Base-by-base conservation (phyloP, 2,797 vertebrate genomes). In the Argyrosomus regius region DNA sequence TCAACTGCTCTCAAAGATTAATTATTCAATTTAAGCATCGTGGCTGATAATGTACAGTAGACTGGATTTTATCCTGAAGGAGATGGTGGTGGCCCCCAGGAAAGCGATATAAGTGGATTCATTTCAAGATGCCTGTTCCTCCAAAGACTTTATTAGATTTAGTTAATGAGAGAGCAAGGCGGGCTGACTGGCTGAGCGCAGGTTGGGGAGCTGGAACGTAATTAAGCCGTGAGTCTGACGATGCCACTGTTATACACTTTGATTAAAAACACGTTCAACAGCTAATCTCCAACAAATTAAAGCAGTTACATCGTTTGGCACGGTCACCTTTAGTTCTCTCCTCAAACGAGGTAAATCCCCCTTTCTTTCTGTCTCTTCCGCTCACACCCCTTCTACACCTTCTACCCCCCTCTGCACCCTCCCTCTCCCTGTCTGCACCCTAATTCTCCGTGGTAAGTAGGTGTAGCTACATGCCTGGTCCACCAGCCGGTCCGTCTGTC, bases 111-210 rank as follows among this genome's bases (percentile, higher is more conserved):
- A 93, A 95, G 89, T 91, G 91, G 90, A 93, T 94, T 95, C 90
- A 95, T 95, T 94, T 94, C 91, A 91, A 92, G 92, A 94, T 94
- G 92, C 89, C 91, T 93, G 93, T 93, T 93, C 89, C 91, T 94
- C 93, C 86, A 45, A 93, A 94, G 94, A 93, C 93, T 93, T 95
- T 95, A 95, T 95, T 95, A 94, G 91, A 94, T 95, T 95, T 91
- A 90, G 90, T 90, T 93, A 94, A 95, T 94, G 93, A 94, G 92
- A 89, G 90, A 70, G 89, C 84, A 61, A 93, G 91, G 87, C 87
- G 79, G 86, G 81, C 85, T 49, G 88, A 77, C 87, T 84, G 91
- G 78, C 84, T 87, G 81, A 87, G 89, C 77, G 83, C 92, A 92
- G 93, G 93, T 93, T 92, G 88, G 93, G 93, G 92, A 93, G 89